Evolutionary conservation across 1,140 invertebrate species (phyloP).

Genomic region (Achatina immaculata): DNA sequence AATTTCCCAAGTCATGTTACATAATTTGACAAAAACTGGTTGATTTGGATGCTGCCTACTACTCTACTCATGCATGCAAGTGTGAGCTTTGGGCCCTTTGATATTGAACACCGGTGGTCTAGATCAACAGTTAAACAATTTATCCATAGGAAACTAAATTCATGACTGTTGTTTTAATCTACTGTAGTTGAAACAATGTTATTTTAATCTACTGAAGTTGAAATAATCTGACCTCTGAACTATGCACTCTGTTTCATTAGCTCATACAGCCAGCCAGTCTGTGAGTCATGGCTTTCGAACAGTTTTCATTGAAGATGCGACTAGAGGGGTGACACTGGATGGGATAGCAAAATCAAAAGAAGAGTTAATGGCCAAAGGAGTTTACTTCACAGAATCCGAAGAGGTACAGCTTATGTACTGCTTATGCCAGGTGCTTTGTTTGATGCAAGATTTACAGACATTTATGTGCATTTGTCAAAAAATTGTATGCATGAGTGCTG

Average conservation of each 20-base stretch:
- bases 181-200: not conserved
- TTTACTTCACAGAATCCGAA: conserved; percentile 52
- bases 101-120: no score
- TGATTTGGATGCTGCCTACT: no score
- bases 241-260: no score
- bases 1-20: no score
- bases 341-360: conserved; percentile 55
- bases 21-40: no score
- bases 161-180: not conserved
- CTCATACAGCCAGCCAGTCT: conserved; percentile 88
- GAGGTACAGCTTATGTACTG: conserved; percentile 44
- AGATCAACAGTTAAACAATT: not conserved
- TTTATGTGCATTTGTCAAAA: no score
- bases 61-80: no score
- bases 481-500: no score
- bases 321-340: conserved; percentile 82
- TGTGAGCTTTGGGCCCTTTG: no score
- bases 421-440: no score
- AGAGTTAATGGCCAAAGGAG: conserved; percentile 51
- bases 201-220: not conserved
- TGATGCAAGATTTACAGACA: no score
- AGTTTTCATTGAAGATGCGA: conserved; percentile 90
- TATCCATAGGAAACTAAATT: not conserved
- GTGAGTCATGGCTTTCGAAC: conserved; percentile 90
- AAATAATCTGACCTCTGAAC: no score